Percentiles rank a stretch among this genome's conserved stretches.
phyloP scores from a whole-genome alignment of 2,888 invertebrate species.

The Macaria liturata region DNA sequence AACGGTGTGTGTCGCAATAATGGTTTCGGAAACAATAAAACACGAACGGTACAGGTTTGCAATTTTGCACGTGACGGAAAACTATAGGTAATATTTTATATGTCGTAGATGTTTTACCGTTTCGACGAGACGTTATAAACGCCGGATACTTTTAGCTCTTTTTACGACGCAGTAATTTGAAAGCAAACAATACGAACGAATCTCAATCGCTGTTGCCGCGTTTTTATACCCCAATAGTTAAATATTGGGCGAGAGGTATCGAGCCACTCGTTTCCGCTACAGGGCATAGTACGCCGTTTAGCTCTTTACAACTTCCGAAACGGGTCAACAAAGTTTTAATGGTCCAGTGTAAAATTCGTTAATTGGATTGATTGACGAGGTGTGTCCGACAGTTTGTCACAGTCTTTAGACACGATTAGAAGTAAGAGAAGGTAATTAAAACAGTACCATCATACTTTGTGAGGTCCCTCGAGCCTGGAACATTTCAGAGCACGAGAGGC shows the following conservation, averaged over 20 bases:
- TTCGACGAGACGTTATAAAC: constrained; percentile 16
- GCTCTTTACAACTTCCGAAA: constrained; percentile 52
- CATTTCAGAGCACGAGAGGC: constrained; percentile 18
- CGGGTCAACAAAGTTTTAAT: constrained; percentile 63
- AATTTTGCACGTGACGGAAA: constrained; percentile 35
- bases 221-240: constrained; percentile 27
- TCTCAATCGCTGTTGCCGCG: constrained; percentile 19
- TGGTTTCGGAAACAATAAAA: constrained; percentile 63
- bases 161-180: constrained; percentile 16
- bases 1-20: constrained; percentile 64
- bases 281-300: constrained; percentile 35
- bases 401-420: constrained; percentile 40
- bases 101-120: constrained; percentile 14
- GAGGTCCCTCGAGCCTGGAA: constrained; percentile 2
- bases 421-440: constrained; percentile 22
- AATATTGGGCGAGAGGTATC: constrained; percentile 21
- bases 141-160: constrained; percentile 13
- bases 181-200: constrained; percentile 17
- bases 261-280: constrained; percentile 29
- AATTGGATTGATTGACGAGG: constrained; percentile 65
- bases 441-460: neutral
- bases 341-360: constrained; percentile 59
- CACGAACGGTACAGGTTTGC: constrained; percentile 48
- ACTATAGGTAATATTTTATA: constrained; percentile 23
- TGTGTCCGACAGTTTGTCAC: constrained; percentile 50